Evolutionary conservation across 2,888 invertebrate genomes (phyloP).

Genomic region (Ophraella communa): DNA sequence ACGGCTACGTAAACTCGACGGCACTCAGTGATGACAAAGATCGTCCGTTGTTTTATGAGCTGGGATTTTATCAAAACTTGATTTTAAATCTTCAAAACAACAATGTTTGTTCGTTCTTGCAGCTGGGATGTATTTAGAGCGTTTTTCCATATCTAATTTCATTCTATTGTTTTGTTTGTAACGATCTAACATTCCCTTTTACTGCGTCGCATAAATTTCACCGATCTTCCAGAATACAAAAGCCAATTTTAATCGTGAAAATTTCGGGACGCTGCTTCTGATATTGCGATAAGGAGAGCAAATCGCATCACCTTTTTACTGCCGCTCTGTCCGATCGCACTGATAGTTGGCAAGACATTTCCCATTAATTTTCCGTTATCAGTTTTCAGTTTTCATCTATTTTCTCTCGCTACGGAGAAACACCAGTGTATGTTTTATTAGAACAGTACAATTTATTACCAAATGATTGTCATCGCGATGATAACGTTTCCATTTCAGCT

Average conservation of each 20-base stretch:
- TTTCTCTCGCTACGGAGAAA: background rate
- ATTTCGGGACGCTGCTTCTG: constrained; percentile 26
- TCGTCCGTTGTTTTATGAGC: background rate
- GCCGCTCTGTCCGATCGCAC: constrained; percentile 11
- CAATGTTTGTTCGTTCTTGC: too few species aligned
- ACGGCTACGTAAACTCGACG: background rate
- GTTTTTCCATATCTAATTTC: background rate
- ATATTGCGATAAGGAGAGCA: constrained; percentile 17
- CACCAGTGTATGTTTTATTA: background rate
- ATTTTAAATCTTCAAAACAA: too few species aligned
- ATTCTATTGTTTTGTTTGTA: background rate
- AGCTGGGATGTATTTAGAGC: too few species aligned
- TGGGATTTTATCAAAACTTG: background rate
- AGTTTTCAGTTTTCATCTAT: constrained; percentile 11
- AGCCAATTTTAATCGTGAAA: constrained; percentile 25
- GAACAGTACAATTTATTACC: background rate
- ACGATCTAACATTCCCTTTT: constrained; percentile 6
- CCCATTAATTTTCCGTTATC: constrained; percentile 24
- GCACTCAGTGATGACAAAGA: background rate
- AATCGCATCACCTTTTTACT: constrained; percentile 26
- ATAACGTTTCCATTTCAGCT: too few species aligned
- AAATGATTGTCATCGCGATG: background rate
- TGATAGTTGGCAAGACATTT: constrained; percentile 15
- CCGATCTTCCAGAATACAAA: constrained; percentile 19
- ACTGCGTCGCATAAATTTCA: constrained; percentile 21